Conservation (phyloP, 2,888 invertebrate genomes). For the Nasonovia ribisnigri region DNA sequence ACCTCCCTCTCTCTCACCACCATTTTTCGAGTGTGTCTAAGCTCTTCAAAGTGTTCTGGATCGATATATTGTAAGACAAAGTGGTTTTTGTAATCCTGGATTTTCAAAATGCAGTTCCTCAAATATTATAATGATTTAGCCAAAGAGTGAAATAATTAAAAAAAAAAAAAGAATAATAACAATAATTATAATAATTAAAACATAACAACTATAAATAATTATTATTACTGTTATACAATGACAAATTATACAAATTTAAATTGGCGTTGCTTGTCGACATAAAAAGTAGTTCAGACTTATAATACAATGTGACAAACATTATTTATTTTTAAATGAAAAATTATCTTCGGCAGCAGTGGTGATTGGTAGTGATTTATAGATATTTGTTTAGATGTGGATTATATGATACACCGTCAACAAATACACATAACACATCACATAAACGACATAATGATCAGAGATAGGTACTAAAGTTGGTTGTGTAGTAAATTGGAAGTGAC, state of each 20-base stretch:
- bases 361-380: not conserved
- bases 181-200: not conserved
- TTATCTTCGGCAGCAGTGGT: not conserved
- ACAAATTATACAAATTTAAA: not conserved
- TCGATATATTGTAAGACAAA: slow-evolving; percentile 42
- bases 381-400: not conserved
- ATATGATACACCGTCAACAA: not conserved
- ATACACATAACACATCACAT: not conserved
- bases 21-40: slow-evolving; percentile 34
- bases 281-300: not conserved
- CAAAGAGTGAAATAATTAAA: not conserved
- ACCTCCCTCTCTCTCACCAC: not conserved
- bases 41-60: slow-evolving; percentile 57
- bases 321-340: not conserved
- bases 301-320: not conserved
- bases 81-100: slow-evolving; percentile 27
- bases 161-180: not conserved
- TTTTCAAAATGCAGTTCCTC: not conserved
- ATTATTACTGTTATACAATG: not conserved
- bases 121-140: not conserved
- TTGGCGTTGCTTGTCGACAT: not conserved
- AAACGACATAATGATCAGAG: not conserved
- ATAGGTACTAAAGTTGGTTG: not conserved
- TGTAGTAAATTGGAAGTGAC: not conserved
- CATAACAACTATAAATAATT: not conserved